Evolutionary conservation across 2,797 vertebrate genomes (phyloP).

Genomic region (Clarias fuscus): DNA sequence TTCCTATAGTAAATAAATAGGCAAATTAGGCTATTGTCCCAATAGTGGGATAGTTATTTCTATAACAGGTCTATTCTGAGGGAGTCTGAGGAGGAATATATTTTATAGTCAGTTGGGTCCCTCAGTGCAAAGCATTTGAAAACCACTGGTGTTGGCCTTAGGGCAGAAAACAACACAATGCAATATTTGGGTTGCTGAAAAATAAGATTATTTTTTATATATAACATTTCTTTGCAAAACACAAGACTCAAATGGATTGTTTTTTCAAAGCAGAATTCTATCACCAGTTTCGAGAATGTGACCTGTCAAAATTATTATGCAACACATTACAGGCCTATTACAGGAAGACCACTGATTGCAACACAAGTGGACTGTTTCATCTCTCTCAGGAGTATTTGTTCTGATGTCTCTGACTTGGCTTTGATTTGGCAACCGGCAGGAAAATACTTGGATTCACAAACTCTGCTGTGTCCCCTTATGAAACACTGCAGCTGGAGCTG

Average conservation of each 20-base stretch:
- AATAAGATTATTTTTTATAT: neutral
- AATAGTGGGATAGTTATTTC: neutral
- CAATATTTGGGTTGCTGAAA: constrained; percentile 2
- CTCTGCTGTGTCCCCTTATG: neutral
- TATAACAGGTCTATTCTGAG: neutral
- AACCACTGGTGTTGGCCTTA: neutral
- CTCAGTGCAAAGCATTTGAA: neutral
- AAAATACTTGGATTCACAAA: constrained; percentile 12
- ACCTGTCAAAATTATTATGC: constrained; percentile 1
- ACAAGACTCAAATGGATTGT: neutral
- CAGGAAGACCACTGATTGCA: neutral
- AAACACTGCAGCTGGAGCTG: constrained; percentile 30
- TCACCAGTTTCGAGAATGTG: neutral
- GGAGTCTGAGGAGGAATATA: neutral
- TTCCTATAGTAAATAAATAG: neutral
- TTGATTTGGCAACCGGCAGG: constrained; percentile 12
- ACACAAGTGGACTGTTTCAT: neutral
- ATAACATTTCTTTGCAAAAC: neutral
- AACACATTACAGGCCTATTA: neutral
- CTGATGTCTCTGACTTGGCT: neutral
- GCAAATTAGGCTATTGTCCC: neutral
- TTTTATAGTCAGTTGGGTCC: neutral
- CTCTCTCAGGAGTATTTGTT: constrained; percentile 11
- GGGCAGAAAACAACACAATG: neutral
- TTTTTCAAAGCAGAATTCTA: neutral